Conservation (phyloP, 1,140 invertebrate genomes). For the Pseudomyrmex flavicornis region DNA sequence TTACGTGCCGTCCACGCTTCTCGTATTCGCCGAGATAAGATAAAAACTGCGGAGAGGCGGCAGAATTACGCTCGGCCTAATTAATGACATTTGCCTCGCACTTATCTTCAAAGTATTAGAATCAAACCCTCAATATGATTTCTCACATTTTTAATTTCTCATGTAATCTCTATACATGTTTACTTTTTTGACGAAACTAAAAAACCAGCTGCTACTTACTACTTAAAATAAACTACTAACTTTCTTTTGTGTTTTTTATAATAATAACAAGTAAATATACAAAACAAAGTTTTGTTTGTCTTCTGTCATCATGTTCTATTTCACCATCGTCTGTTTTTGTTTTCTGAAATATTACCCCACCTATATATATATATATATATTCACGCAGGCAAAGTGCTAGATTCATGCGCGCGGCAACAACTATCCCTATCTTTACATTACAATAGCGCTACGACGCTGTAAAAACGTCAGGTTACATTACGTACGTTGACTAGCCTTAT, state of each 20-base stretch:
- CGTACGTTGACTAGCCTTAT: constrained; percentile 39
- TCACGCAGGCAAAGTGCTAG: too few relatives aligned
- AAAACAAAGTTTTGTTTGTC: too few relatives aligned
- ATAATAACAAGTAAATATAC: too few relatives aligned
- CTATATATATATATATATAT: background rate
- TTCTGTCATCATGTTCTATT: too few relatives aligned
- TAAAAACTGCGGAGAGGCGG: background rate
- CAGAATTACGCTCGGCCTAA: constrained; percentile 9
- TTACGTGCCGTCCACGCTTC: constrained; percentile 40
- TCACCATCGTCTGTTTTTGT: too few relatives aligned
- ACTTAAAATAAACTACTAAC: too few relatives aligned
- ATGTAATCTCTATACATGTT: background rate
- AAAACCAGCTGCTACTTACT: too few relatives aligned
- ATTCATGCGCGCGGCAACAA: background rate
- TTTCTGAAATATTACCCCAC: background rate
- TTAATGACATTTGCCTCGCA: constrained; percentile 2
- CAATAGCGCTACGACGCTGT: constrained; percentile 3
- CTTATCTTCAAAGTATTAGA: background rate
- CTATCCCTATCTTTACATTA: constrained; percentile 25
- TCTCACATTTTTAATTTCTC: background rate
- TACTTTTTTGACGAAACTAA: too few relatives aligned
- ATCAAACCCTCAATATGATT: background rate
- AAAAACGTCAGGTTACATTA: constrained; percentile 43
- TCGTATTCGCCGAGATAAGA: constrained; percentile 8
- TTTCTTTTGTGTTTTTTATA: too few relatives aligned